Evolutionary conservation across 1,140 invertebrate genomes (phyloP), one percentile per base, ranked within the genome.

Genomic region (Drosophila seguyi): DNA sequence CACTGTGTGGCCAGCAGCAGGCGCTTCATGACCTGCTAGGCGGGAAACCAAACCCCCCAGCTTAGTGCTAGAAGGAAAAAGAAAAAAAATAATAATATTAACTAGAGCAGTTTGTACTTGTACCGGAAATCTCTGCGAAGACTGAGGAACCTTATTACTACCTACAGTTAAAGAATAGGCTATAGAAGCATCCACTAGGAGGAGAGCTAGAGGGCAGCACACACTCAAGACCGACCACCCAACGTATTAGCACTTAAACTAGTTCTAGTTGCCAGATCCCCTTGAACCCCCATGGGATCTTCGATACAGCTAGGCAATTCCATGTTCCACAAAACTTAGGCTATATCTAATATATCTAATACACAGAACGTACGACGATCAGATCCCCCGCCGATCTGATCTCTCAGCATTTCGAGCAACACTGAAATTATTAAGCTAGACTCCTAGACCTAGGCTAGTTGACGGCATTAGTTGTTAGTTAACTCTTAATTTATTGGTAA

Each of bases 71-170:
- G 38, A 41, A 36, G 1, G 22, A 11, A 52, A 4, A 13, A 4
- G 38, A 56, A 36, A 36, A 27, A 20, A 31, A 53, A 53, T 6
- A 34, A 25, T 48, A 16, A 57, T 16, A 53, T 73, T 48, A 68
- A 78, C 78, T 68, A 83, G 66, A 87, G 50, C 80, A 81, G 71
- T 62, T 73, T 73, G 77, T 81, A 84, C 69, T 63, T 69, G 74
- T 82, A 88, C 75, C 80, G 78, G 75, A 90, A 92, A 92, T 92
- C 91, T 92, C 90, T 92, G 91, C 90, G 63, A 92, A 92, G 91
- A 92, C 91, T 92, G 91, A 92, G 69, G 91, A 91, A 91, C 84
- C 85, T 90, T 85, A 79, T 79, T 90, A 90, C 85, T 90, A 90
- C 85, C 85, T 90, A 90, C 78, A 90, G 65, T 85, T 81, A 59